These are phyloP conservation scores for Podarcis cretensis DNA, from an alignment of 2,113 vertebrate genomes.

Conservation along the genomic window DNA sequence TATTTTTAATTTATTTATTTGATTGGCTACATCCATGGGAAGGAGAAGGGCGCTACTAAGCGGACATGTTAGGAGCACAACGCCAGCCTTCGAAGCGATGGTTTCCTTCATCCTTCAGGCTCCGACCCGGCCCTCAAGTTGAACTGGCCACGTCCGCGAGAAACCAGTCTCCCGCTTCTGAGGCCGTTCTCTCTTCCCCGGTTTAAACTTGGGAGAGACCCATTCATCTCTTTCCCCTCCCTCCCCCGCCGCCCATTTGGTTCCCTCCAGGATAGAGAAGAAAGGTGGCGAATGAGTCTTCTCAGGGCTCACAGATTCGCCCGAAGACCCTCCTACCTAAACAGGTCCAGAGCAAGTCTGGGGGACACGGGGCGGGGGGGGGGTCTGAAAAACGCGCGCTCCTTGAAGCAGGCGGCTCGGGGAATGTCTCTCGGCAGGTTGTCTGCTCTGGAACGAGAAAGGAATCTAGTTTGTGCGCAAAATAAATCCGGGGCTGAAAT, in stretches of 20 bases:
- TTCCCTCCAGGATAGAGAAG: not conserved
- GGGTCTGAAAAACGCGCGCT: not conserved
- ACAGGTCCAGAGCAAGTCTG: not conserved
- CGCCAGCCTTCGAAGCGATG: not conserved
- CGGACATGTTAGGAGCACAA: not conserved
- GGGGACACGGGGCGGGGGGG: accelerated
- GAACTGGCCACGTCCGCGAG: too few species aligned
- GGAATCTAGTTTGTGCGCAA: not conserved
- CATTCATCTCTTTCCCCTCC: not conserved
- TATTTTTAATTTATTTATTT: too few species aligned
- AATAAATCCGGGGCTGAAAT: not conserved
- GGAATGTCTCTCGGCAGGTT: not conserved
- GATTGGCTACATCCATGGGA: not conserved
- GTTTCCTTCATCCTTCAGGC: not conserved
- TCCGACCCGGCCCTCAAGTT: not conserved
- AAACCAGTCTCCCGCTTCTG: not conserved
- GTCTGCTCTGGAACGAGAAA: not conserved
- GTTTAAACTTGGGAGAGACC: too few species aligned
- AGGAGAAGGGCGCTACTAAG: not conserved
- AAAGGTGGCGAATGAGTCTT: not conserved
- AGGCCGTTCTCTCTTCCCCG: not conserved
- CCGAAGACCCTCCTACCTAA: not conserved
- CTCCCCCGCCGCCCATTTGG: not conserved
- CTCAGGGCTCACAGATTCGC: too few species aligned
- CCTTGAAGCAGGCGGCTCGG: not conserved